These are phyloP conservation scores for Vesta saturnalis DNA, from an alignment of 2,888 invertebrate species.

Conservation along the genomic window DNA sequence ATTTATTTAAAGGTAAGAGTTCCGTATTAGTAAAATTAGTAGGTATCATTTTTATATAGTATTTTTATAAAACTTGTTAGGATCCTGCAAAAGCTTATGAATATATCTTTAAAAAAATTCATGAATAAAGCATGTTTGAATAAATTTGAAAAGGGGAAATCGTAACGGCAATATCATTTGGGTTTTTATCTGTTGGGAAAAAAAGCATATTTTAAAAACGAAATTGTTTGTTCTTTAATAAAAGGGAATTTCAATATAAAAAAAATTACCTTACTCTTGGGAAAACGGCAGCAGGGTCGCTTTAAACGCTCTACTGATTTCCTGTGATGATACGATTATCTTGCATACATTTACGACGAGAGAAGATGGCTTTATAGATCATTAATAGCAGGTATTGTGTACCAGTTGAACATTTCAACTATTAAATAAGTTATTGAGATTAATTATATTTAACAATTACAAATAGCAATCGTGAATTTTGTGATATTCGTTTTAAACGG, in stretches of 20 bases:
- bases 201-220: neutral
- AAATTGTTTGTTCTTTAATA: neutral
- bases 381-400: neutral
- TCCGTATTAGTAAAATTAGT: conserved; percentile 16
- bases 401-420: neutral
- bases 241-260: neutral
- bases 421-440: neutral
- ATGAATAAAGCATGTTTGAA: conserved; percentile 1
- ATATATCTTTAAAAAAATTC: neutral
- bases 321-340: neutral
- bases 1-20: conserved; percentile 71
- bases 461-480: too few relatives aligned
- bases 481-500: too few relatives aligned
- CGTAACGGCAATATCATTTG: neutral
- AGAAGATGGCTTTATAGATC: too few relatives aligned
- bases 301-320: neutral
- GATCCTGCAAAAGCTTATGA: conserved; percentile 1
- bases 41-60: neutral
- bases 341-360: neutral
- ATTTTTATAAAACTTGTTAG: neutral
- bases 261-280: neutral
- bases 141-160: neutral
- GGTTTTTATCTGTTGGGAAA: neutral
- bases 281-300: neutral
- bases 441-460: too few relatives aligned